phyloP scores from a whole-genome alignment of 2,797 vertebrate genomes.

The Ciconia nigra region DNA sequence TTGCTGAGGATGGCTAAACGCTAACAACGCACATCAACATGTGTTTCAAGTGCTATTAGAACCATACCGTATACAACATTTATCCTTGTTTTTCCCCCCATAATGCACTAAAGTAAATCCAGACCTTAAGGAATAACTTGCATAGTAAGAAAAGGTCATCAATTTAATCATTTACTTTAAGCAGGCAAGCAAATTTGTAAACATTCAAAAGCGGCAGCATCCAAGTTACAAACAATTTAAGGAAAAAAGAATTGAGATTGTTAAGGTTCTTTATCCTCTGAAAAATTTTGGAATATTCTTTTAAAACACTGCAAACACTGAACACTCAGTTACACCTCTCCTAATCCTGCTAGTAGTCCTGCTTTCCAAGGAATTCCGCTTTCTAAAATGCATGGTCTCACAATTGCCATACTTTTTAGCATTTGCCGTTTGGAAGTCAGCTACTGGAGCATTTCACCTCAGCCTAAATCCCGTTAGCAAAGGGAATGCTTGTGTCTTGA shows the following conservation, averaged over 20 bases:
- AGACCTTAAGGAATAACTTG: conserved; percentile 69
- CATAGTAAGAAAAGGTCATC: conserved; percentile 79
- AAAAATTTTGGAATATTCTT: conserved; percentile 69
- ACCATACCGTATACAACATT: background rate
- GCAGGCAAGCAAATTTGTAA: conserved; percentile 82
- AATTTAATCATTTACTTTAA: conserved; percentile 81
- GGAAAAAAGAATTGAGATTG: conserved; percentile 73
- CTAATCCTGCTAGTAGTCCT: conserved; percentile 58
- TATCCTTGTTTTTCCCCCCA: background rate
- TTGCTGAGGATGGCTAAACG: background rate
- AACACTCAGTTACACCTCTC: conserved; percentile 65
- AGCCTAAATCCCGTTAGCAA: conserved; percentile 86
- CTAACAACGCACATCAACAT: background rate
- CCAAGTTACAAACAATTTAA: conserved; percentile 81
- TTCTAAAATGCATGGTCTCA: conserved; percentile 64
- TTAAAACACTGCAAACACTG: conserved; percentile 75
- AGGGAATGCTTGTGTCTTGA: conserved; percentile 87
- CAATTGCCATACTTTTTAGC: conserved; percentile 41
- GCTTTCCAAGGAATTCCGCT: conserved; percentile 58
- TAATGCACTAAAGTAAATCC: conserved; percentile 66
- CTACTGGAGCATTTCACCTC: background rate
- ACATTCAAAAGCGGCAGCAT: conserved; percentile 83
- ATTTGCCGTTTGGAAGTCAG: conserved; percentile 52
- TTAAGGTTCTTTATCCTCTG: conserved; percentile 67
- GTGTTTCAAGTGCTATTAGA: conserved; percentile 23